Evolutionary conservation across 2,113 vertebrate genomes (phyloP).

Genomic region (Phalacrocorax brasilianus): DNA sequence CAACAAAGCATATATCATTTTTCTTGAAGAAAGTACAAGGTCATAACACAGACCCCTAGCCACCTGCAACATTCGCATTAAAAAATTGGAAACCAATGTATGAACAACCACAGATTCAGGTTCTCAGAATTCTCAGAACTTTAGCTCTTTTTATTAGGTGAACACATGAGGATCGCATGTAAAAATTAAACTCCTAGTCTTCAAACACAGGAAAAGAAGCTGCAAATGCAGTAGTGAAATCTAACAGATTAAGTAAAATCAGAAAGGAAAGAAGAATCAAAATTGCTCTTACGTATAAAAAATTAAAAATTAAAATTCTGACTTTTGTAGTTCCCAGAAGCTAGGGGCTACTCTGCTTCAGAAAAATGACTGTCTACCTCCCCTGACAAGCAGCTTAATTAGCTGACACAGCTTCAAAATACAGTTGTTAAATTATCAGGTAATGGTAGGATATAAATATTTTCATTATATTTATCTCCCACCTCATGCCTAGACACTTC

Average conservation of each 20-base stretch:
- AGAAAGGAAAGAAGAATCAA: neutral
- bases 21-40: neutral
- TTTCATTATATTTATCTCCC: neutral
- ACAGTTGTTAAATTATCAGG: neutral
- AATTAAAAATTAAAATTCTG: neutral
- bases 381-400: neutral
- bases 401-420: neutral
- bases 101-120: neutral
- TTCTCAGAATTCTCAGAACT: neutral
- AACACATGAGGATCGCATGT: neutral
- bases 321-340: neutral
- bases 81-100: neutral
- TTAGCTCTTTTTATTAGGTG: neutral
- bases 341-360: neutral
- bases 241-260: neutral
- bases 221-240: neutral
- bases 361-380: neutral
- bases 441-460: neutral
- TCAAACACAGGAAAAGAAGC: neutral
- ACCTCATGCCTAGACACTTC: neutral
- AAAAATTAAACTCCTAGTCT: neutral
- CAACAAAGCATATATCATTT: neutral
- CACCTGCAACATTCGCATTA: neutral
- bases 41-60: neutral
- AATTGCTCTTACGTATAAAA: neutral